Evolutionary conservation across 2,888 invertebrate species (phyloP), one percentile per base, ranked within the genome.

Genomic region (Rhamnusium bicolor): DNA sequence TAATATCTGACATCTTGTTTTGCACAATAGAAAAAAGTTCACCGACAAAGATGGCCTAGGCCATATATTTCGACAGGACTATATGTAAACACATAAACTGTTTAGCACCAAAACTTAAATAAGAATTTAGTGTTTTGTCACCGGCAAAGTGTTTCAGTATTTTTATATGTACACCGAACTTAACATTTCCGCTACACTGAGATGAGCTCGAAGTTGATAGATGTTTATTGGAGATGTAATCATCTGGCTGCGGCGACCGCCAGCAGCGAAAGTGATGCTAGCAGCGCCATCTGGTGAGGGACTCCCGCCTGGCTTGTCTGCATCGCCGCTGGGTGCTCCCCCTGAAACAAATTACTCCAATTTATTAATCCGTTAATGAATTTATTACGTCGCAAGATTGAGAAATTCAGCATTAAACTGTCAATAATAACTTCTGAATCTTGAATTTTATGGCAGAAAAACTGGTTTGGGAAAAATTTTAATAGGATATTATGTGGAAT

Each of bases 311-410:
- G 90, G 87, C 93, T 93, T 2, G 93, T 93, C 89, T 95, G 95
- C 95, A 95, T 95, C 46, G 95, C 95, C 71, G 95, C 95, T 75
- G 95, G 95, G 87, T 95, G 95, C 88, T 95, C 95, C 77, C n/a
- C 95, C 95, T 95, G 89, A 54, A 87, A 88, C 81, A 85, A 84
- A 84, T 81, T 77, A 75, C 65, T 71, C 53, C 74, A 62, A 80
- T 81, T 78, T 71, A 74, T 77, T 76, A 76, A 73, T 21, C 14
- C n/a, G 62, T 69, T 69, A 73, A 77, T 70, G 72, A 80, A 78
- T 77, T 66, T 65, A 67, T 51, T 58, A 18, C 24, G 19, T 46
- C 61, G 46, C 18, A n/a, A 21, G 40, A 60, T 65, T n/a, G 40
- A 12, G 60, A 24, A 53, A 46, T 49, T 32, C 1, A 27, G 67